Conservation (phyloP, 2,113 vertebrate species). For the Megaceryle maxima region DNA sequence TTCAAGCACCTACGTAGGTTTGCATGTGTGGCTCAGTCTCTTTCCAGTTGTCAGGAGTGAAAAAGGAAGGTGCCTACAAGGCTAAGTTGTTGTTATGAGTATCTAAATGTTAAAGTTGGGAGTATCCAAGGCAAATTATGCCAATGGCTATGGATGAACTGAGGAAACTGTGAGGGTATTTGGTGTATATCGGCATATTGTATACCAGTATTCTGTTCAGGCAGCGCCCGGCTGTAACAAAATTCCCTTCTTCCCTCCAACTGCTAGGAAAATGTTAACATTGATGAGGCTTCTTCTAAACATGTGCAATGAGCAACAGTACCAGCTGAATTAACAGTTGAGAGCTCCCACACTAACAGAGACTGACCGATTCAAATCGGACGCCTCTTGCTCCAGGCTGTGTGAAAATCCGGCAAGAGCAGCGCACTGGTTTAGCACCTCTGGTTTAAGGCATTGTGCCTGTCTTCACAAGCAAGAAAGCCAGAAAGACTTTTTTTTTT, state of each 20-base stretch:
- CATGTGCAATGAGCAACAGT: neutral
- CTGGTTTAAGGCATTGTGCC: neutral
- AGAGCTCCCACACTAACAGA: neutral
- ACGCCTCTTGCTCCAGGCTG: neutral
- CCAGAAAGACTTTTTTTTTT: neutral
- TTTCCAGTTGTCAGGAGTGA: neutral
- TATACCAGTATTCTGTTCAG: too few species aligned
- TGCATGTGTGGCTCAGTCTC: neutral
- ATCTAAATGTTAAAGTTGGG: neutral
- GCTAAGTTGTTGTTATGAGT: neutral
- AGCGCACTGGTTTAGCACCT: neutral
- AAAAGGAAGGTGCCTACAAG: neutral
- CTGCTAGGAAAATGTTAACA: neutral
- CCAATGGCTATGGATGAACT: neutral
- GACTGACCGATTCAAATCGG: neutral
- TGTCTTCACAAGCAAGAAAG: neutral
- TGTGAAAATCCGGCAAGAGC: neutral
- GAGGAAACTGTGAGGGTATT: neutral
- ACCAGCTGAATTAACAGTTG: neutral
- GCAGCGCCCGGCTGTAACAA: neutral
- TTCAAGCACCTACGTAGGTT: neutral
- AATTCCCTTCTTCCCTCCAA: neutral
- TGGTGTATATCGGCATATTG: neutral
- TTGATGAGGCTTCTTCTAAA: neutral
- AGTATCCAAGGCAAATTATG: neutral